Evolutionary conservation across 2,797 vertebrate genomes (phyloP).

Genomic region (Sebastiscus tertius): DNA sequence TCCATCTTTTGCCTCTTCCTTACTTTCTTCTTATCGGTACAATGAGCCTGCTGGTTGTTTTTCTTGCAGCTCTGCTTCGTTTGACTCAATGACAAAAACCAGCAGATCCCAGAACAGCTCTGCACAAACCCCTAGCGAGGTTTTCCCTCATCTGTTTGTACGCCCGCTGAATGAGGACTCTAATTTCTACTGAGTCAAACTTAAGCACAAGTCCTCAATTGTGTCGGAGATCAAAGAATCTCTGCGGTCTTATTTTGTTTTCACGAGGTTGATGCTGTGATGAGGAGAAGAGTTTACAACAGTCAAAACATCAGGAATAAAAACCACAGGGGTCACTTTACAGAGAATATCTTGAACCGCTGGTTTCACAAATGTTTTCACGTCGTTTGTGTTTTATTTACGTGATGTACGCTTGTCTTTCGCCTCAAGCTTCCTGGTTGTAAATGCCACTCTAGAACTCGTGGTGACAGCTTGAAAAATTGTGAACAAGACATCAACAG

Average conservation of each 20-base stretch:
- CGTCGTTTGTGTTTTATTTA: conserved; percentile 35
- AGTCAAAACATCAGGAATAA: conserved; percentile 70
- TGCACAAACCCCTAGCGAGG: conserved; percentile 7
- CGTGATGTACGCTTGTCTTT: conserved; percentile 54
- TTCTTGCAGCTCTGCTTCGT: conserved; percentile 18
- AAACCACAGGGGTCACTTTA: conserved; percentile 70
- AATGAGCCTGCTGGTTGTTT: conserved; percentile 29
- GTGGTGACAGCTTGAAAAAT: conserved; percentile 12
- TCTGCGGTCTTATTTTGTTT: background rate
- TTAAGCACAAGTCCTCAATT: conserved; percentile 61
- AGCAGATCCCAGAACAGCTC: conserved; percentile 55
- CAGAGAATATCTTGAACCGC: conserved; percentile 47
- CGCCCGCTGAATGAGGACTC: conserved; percentile 27
- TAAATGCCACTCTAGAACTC: conserved; percentile 22
- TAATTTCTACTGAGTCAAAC: conserved; percentile 43
- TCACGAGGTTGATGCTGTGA: conserved; percentile 34
- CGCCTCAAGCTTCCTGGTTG: conserved; percentile 61
- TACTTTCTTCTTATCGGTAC: conserved; percentile 7
- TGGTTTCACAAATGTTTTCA: conserved; percentile 32
- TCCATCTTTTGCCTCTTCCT: background rate
- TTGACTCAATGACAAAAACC: conserved; percentile 33
- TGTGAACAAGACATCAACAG: conserved; percentile 10
- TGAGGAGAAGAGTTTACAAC: conserved; percentile 64
- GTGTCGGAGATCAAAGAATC: conserved; percentile 8
- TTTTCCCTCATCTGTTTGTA: conserved; percentile 12